A percentile compares a stretch with the other conserved stretches of the same genome.
Evolutionary conservation across 2,113 vertebrate genomes (phyloP).

Genomic region (Ancistrus triradiatus): DNA sequence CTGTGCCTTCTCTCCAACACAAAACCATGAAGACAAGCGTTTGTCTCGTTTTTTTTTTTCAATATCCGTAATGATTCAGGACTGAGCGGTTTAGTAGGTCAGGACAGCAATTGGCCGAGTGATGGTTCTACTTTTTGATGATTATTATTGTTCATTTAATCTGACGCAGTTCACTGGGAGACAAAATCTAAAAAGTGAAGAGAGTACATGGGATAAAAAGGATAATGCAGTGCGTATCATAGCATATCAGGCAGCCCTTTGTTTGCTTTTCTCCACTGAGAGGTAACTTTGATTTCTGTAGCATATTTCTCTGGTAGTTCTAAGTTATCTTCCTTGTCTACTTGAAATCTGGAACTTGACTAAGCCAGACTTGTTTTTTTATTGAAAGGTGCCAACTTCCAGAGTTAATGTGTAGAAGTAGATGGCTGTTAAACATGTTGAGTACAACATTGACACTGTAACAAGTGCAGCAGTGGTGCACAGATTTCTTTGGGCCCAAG

Average conservation of each 20-base stretch:
- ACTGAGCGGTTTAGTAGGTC: neutral
- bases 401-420: too few species aligned
- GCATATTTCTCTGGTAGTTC: constrained; percentile 30
- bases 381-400: too few species aligned
- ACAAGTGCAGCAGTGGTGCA: too few species aligned
- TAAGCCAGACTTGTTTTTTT: neutral
- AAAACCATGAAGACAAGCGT: constrained; percentile 42
- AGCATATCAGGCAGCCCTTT: constrained; percentile 38
- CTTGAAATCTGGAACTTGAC: neutral
- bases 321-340: constrained; percentile 19
- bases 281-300: constrained; percentile 29
- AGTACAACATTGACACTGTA: too few species aligned
- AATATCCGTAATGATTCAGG: constrained; percentile 20
- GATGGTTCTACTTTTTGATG: constrained; percentile 45
- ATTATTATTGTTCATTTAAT: constrained; percentile 21
- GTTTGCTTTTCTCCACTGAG: constrained; percentile 43
- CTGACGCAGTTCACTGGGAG: constrained; percentile 7
- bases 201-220: neutral
- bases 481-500: too few species aligned
- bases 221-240: constrained; percentile 20
- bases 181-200: neutral
- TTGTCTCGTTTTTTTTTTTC: neutral
- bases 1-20: constrained; percentile 23
- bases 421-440: too few species aligned
- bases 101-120: constrained; percentile 1